Evolutionary conservation across 2,113 vertebrate species (phyloP).

Genomic region (Bos javanicus): DNA sequence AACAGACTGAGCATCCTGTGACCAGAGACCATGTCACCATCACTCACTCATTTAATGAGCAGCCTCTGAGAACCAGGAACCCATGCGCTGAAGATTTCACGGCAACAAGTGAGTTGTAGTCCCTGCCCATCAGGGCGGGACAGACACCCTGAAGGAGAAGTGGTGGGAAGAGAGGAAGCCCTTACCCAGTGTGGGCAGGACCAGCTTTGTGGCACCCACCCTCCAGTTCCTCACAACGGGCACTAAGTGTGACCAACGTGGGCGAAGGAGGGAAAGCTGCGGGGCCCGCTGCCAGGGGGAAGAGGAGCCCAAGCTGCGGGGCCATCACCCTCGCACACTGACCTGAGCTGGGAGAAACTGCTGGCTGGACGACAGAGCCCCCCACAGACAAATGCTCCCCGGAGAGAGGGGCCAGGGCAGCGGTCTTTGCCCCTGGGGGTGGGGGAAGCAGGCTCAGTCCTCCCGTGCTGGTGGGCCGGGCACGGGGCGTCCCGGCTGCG

Average conservation of each 20-base stretch:
- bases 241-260: neutral
- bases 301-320: too few species aligned
- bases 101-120: neutral
- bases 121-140: neutral
- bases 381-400: neutral
- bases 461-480: slow-evolving; percentile 71
- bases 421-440: slow-evolving; percentile 84
- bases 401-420: slow-evolving; percentile 53
- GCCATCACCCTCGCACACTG: neutral
- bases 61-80: neutral
- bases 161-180: neutral
- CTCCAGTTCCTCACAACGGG: neutral
- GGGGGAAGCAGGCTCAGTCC: slow-evolving; percentile 88
- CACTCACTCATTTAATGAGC: neutral
- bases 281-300: neutral
- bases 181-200: neutral
- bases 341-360: slow-evolving; percentile 80
- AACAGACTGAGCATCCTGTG: neutral
- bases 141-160: neutral
- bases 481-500: slow-evolving; percentile 65
- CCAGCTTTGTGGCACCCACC: neutral
- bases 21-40: neutral
- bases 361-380: fast-evolving
- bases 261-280: fast-evolving
- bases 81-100: fast-evolving